Evolutionary conservation across 2,113 vertebrate species (phyloP).

Genomic region (Salminus brasiliensis): DNA sequence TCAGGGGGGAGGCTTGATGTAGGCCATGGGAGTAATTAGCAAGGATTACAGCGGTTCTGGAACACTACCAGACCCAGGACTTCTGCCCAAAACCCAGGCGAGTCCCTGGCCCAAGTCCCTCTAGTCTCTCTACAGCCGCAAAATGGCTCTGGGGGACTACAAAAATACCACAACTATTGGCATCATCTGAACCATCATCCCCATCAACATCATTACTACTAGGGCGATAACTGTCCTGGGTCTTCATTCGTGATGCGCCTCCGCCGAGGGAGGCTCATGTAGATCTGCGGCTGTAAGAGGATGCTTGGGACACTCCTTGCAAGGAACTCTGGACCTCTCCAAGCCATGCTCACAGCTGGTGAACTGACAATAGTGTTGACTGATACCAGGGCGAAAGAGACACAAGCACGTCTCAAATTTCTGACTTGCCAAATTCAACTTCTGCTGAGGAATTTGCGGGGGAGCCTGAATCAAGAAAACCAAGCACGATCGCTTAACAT

Average conservation of each 20-base stretch:
- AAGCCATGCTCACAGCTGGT: conserved; percentile 66
- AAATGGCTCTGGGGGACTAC: conserved; percentile 52
- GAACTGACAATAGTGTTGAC: conserved; percentile 55
- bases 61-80: conserved; percentile 60
- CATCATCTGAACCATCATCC: background rate
- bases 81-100: conserved; percentile 67
- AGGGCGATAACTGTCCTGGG: background rate
- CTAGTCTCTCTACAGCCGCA: conserved; percentile 50
- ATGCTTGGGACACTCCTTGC: conserved; percentile 16
- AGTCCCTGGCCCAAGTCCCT: conserved; percentile 63
- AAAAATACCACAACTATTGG: conserved; percentile 49
- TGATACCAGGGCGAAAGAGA: conserved; percentile 59
- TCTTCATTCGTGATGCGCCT: conserved; percentile 46
- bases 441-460: conserved; percentile 12
- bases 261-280: conserved; percentile 35
- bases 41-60: conserved; percentile 70
- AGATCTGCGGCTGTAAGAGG: background rate
- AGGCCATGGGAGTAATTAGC: conserved; percentile 74
- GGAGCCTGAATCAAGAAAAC: conserved; percentile 1
- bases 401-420: conserved; percentile 59
- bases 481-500: conserved; percentile 18
- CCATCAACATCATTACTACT: background rate
- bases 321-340: conserved; percentile 33
- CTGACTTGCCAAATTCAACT: conserved; percentile 34
- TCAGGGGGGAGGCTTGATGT: conserved; percentile 62